Conservation (phyloP, 2,797 vertebrate genomes). For the Fringilla coelebs region DNA sequence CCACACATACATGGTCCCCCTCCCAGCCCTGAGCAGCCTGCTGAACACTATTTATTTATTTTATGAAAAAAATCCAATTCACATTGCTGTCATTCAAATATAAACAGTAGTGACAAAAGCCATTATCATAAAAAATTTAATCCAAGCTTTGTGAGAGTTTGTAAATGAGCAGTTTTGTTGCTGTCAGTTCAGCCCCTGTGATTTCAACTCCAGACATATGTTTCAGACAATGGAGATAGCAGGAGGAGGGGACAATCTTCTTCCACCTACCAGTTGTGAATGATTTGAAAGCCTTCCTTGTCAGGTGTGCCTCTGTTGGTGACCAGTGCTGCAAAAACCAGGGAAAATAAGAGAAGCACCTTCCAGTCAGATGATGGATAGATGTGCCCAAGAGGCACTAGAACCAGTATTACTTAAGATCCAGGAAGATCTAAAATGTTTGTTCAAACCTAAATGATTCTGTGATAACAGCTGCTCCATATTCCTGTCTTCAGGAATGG, state of each 20-base stretch:
- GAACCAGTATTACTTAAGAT: not conserved
- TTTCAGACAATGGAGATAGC: not conserved
- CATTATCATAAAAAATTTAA: conserved; percentile 30
- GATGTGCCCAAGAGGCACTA: not conserved
- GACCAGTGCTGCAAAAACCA: not conserved
- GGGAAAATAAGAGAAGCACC: not conserved
- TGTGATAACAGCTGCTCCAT: not conserved
- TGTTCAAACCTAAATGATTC: not conserved
- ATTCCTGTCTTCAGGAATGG: not conserved
- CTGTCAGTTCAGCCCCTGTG: not conserved
- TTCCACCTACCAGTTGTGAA: not conserved
- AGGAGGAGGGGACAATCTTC: not conserved
- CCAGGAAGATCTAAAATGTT: not conserved
- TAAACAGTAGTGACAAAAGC: not conserved
- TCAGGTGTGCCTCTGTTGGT: not conserved
- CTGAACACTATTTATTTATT: not conserved
- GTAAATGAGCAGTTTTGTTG: not conserved
- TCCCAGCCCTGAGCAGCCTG: not conserved
- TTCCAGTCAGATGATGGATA: not conserved
- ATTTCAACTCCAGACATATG: not conserved
- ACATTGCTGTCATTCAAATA: not conserved
- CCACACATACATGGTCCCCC: not conserved
- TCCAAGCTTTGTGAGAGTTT: not conserved
- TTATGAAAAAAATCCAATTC: not conserved
- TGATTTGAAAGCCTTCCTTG: not conserved